Conservation (phyloP, 2,113 vertebrate species). For the Rissa tridactyla region DNA sequence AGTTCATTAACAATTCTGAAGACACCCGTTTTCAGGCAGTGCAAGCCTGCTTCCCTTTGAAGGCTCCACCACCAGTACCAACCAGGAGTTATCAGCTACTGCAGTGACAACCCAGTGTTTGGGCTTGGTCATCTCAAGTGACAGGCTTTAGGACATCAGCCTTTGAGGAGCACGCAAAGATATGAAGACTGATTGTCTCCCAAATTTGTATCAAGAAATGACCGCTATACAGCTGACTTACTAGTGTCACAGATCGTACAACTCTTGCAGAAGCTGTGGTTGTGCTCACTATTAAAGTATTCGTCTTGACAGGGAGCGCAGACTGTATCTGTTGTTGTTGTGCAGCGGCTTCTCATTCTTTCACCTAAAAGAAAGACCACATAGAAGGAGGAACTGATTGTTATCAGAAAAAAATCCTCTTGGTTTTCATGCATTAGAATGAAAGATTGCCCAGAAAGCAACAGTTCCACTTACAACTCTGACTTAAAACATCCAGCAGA, state of each 20-base stretch:
- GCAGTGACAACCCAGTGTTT: neutral
- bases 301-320: constrained; percentile 22
- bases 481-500: neutral
- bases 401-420: neutral
- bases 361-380: constrained; percentile 15
- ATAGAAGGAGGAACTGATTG: neutral
- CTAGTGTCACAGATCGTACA: constrained; percentile 65
- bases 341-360: constrained; percentile 58
- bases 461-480: neutral
- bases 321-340: rapidly evolving
- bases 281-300: constrained; percentile 26
- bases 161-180: neutral
- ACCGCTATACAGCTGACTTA: neutral
- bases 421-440: neutral
- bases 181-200: neutral
- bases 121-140: rapidly evolving
- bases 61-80: neutral
- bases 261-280: constrained; percentile 28
- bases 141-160: neutral
- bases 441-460: neutral
- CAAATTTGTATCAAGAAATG: rapidly evolving
- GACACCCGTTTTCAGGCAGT: neutral
- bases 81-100: neutral
- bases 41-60: neutral
- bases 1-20: neutral